Percentiles rank a stretch among this genome's conserved stretches.
phyloP scores from a whole-genome alignment of 2,113 vertebrate species.

The Trochalopteron elliotii region DNA sequence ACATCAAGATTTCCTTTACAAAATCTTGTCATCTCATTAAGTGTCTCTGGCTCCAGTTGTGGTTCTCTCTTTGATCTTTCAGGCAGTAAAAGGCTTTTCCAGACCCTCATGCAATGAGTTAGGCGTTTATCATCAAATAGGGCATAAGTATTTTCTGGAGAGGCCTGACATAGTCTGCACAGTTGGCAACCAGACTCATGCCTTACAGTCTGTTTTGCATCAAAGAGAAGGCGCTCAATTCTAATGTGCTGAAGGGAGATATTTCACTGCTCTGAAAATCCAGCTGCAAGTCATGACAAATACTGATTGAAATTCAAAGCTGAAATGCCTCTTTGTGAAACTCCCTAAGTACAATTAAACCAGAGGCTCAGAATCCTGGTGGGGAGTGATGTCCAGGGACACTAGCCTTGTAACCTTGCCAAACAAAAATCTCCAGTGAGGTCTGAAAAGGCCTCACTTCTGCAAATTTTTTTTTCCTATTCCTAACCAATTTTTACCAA shows the following conservation, averaged over 20 bases:
- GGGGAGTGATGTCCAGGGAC: conserved; percentile 71
- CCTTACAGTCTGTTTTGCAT: conserved; percentile 13
- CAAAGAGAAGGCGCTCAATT: background rate
- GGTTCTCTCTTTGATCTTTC: conserved; percentile 20
- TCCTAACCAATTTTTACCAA: background rate
- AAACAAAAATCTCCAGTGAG: conserved; percentile 34
- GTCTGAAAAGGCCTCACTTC: background rate
- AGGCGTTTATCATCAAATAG: background rate
- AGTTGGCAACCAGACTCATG: background rate
- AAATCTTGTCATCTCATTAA: background rate
- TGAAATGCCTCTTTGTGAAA: conserved; percentile 83
- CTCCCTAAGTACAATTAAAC: conserved; percentile 74
- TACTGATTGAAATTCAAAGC: conserved; percentile 58
- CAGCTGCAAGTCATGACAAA: conserved; percentile 44
- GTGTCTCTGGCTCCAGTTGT: background rate
- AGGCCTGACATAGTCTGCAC: background rate
- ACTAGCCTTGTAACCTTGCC: conserved; percentile 45
- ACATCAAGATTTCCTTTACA: background rate
- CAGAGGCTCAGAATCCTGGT: conserved; percentile 78
- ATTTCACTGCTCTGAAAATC: conserved; percentile 41
- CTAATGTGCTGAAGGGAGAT: conserved; percentile 12
- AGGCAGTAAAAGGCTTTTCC: background rate
- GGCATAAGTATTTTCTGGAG: background rate
- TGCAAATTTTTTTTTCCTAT: background rate
- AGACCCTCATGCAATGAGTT: background rate